Evolutionary conservation across 2,113 vertebrate species (phyloP), one percentile per base, ranked within the genome.

Genomic region (Hiodon alosoides): DNA sequence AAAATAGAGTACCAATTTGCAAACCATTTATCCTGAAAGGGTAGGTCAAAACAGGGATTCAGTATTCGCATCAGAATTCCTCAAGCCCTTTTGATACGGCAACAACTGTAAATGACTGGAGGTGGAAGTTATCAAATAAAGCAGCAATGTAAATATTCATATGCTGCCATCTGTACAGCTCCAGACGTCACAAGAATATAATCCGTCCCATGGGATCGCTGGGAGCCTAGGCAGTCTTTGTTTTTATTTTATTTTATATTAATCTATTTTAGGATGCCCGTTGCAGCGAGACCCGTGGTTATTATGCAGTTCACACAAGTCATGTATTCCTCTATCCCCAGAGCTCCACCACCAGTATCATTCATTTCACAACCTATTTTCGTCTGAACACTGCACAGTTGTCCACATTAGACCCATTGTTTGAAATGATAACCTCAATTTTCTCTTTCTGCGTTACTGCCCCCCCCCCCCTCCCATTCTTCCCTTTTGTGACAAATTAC

Each of bases 91-190:
- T 31, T 31, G 31, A 31, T 31, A 31, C 31, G 31, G 31, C 31
- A 31, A 31, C 31, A 31, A 31, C 31, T 31, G 31, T 31, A 31
- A 31, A 31, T 31, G 31, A 31, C 31, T 57, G 55, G 4, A 31
- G 7, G n/a, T 10, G 67, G 4, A 53, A 69, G 11, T 69, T 54
- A 70, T 16, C 55, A 70, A 67, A n/a, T 53, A 74, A 66, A 17
- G 8, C 13, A 48, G 11, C n/a, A 51, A 67, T 58, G 64, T 58
- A 67, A 74, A 67, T 74, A 74, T 67, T 67, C 7, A 66, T 74
- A 62, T 11, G 14, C 52, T 53, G n/a, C 72, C 51, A 65, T 65
- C 61, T 72, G 47, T 14, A 71, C 14, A 48, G 58, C 55, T 48
- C 14, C 58, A 59, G 47, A 52, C 46, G 31, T 17, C 50, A 47